Conservation (phyloP, 35 echinoderm and acorn worm genomes). For the Lytechinus variegatus region DNA sequence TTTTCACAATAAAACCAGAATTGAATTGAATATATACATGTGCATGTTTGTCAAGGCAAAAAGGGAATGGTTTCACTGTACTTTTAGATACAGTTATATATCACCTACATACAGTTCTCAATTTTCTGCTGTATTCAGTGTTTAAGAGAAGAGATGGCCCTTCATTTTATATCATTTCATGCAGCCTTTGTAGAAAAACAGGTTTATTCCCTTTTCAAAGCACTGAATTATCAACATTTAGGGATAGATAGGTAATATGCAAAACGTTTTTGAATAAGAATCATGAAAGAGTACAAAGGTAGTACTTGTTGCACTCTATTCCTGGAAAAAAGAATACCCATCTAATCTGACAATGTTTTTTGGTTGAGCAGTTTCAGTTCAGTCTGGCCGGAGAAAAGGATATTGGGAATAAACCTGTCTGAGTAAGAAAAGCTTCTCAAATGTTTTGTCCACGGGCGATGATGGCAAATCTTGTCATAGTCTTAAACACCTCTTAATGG, state of each 20-base stretch:
- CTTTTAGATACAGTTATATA: not conserved
- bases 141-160: not conserved
- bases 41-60: not conserved
- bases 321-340: not conserved
- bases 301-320: not conserved
- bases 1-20: too few species aligned
- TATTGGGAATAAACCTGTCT: not conserved
- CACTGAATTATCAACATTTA: not conserved
- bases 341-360: not conserved
- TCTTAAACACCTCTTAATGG: constrained; percentile 13
- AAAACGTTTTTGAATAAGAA: not conserved
- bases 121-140: not conserved
- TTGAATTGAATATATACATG: too few species aligned
- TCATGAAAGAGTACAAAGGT: not conserved
- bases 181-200: not conserved
- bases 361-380: not conserved
- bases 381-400: not conserved
- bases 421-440: not conserved
- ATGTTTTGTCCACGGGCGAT: not conserved
- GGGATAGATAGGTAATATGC: not conserved
- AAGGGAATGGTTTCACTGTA: not conserved
- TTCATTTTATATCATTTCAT: not conserved
- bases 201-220: not conserved
- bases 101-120: not conserved
- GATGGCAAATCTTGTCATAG: not conserved